Conservation (phyloP, 2,888 invertebrate species). For the Xylota segnis region DNA sequence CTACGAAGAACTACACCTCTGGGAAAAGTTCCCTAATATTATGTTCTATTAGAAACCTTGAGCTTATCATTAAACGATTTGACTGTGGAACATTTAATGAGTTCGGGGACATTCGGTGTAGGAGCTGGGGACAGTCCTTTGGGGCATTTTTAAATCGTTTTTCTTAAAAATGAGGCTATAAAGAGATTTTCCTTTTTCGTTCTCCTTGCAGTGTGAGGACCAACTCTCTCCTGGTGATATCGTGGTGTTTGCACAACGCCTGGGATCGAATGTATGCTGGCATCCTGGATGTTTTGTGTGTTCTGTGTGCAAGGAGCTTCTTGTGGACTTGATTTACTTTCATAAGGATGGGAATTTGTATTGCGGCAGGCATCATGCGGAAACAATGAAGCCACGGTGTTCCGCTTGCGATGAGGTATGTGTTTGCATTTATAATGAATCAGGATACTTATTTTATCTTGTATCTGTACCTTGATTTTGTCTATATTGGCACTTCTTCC, state of each 20-base stretch:
- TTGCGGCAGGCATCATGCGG: constrained; percentile 99
- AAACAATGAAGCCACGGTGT: constrained; percentile 97
- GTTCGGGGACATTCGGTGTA: constrained; percentile 29
- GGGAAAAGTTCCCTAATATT: constrained; percentile 32
- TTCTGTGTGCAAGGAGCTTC: constrained; percentile 94
- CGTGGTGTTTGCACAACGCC: constrained; percentile 94
- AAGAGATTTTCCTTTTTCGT: constrained; percentile 31
- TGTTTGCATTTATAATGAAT: neutral
- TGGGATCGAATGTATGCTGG: constrained; percentile 94
- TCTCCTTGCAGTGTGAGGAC: constrained; percentile 91
- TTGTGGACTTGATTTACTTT: constrained; percentile 99
- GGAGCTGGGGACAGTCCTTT: constrained; percentile 13
- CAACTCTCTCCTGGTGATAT: constrained; percentile 94
- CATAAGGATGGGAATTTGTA: constrained; percentile 94
- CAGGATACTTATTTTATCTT: neutral
- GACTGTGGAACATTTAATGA: constrained; percentile 41
- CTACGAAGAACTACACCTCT: constrained; percentile 10
- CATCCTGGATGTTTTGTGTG: constrained; percentile 98
- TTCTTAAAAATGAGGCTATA: constrained; percentile 24
- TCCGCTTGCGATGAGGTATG: constrained; percentile 98
- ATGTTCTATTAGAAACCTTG: constrained; percentile 31
- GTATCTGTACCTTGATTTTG: neutral
- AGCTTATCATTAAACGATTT: constrained; percentile 48
- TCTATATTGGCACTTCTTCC: neutral
- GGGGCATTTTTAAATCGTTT: constrained; percentile 45